Conservation (phyloP, 2,888 invertebrate genomes). For the Cybosia mesomella region DNA sequence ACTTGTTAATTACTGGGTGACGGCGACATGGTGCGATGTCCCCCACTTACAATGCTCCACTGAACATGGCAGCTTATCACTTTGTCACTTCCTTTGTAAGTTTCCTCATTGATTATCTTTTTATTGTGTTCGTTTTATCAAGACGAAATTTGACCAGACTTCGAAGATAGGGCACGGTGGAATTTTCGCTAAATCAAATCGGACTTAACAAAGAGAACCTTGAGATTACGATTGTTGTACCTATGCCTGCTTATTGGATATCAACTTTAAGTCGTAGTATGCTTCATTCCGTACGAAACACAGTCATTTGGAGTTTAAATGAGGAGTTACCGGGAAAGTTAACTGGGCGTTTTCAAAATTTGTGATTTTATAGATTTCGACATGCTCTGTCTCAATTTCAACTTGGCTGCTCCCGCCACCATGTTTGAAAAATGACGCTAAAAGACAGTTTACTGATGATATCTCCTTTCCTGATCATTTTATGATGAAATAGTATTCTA, state of each 20-base stretch:
- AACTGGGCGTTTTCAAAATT: not conserved
- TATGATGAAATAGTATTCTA: no score
- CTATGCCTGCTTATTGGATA: no score
- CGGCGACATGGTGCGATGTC: slow-evolving; percentile 18
- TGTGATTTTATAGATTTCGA: no score
- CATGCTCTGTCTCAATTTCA: no score
- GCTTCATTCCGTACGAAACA: not conserved
- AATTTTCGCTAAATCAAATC: not conserved
- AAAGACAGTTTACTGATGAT: not conserved
- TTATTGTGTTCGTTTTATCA: slow-evolving; percentile 7
- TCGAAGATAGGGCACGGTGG: not conserved
- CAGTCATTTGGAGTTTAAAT: not conserved
- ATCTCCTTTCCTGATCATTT: no score
- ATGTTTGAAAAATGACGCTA: no score
- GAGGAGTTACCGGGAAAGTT: no score
- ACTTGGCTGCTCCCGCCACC: no score
- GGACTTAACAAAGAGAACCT: not conserved
- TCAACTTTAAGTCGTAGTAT: no score
- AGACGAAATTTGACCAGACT: not conserved
- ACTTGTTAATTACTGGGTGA: slow-evolving; percentile 29
- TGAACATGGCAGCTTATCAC: slow-evolving; percentile 22
- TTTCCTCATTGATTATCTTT: slow-evolving; percentile 30
- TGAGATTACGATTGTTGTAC: not conserved
- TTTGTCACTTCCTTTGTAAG: slow-evolving; percentile 33
- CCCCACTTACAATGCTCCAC: slow-evolving; percentile 29